Evolutionary conservation across 2,113 vertebrate genomes (phyloP), one percentile per base, ranked within the genome.

Genomic region (Balaenoptera acutorostrata): DNA sequence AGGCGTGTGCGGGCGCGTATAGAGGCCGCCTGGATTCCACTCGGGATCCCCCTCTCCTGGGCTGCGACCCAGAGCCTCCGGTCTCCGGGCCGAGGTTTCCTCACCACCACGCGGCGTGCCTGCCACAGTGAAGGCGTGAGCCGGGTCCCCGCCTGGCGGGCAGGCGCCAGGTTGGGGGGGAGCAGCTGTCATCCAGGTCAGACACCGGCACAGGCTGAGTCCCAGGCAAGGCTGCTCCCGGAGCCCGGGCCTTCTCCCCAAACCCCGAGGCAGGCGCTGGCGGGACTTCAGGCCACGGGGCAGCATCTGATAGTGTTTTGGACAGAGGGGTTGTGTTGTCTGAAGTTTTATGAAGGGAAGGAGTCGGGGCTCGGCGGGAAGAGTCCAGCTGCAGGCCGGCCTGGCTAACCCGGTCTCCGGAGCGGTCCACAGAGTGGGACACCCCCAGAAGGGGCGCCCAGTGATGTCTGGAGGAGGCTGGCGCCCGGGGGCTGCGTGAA

Each of bases 391-490:
- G 8, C 29, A 57, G 41, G 27, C n/a, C 1, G 11, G 3, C 83
- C 96, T 20, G 8, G 33, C 3, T 0, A 11, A 1, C 41, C 44
- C 0, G 17, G 55, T 10, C 7, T 6, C 68, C 3, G 21, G 85
- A 36, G 83, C 29, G 6, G 27, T 13, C 9, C 1, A 29, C 81
- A 29, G 69, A 10, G 29, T 21, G 29, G 44, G 63, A 71, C 36
- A 33, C 41, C 2, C n/a, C 7, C 0, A 0, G 18, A 55, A 52
- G 44, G 31, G 72, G 49, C 4, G 2, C 46, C 63, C 2, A 25
- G 10, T 0, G 0, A 6, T 4, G 55, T 44, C 33, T 0, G 17
- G 55, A 33, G 31, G 27, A 31, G 18, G 17, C 8, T 29, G 91
- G 31, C 20, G 6, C 57, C 7, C 14, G 14, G 0, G 36, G 33